Base-by-base conservation (phyloP, 1,140 invertebrate species). In the Eurosta solidaginis region DNA sequence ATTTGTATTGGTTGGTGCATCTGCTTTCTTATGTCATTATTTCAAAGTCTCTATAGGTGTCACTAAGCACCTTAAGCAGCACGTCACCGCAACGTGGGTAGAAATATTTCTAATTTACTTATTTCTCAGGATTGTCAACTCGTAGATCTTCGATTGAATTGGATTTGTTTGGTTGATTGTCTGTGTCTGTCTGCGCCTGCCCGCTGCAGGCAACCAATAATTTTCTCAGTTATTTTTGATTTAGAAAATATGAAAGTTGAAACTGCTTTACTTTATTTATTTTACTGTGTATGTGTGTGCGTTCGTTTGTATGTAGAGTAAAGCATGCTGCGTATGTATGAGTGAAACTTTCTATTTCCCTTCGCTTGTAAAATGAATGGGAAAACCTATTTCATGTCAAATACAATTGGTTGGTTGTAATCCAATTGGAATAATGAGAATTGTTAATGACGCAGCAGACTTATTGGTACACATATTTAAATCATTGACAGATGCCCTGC, bases 121-220 rank as follows among this genome's bases (percentile, higher is more conserved):
- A 25, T 59, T 59, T 59, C 54, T 59, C 54, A 59, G 29, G 54
- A 59, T 59, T 59, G 54, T 59, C 54, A 59, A 29, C 54, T 59
- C 54, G 9, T 33, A 59, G n/a, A n/a, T n/a, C n/a, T 59, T 59
- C 54, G 54, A 59, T 59, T 59, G 27, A 14, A 12, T 59, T 59
- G 50, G 22, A 10, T 29, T 33, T 59, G 25, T n/a, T n/a, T n/a
- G n/a, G n/a, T n/a, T n/a, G n/a, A n/a, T n/a, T n/a, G n/a, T n/a
- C n/a, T n/a, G n/a, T n/a, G n/a, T n/a, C n/a, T n/a, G n/a, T n/a
- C n/a, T n/a, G n/a, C n/a, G n/a, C n/a, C 54, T 27, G 25, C 9
- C 20, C 12, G 12, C 52, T 59, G 54, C 29, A 27, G 14, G 54
- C 22, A 25, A 59, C 20, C 22, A 59, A 59, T 59, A 33, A 14